Evolutionary conservation across 2,113 vertebrate species (phyloP), one percentile per base, ranked within the genome.

Genomic region (Argyrosomus japonicus): DNA sequence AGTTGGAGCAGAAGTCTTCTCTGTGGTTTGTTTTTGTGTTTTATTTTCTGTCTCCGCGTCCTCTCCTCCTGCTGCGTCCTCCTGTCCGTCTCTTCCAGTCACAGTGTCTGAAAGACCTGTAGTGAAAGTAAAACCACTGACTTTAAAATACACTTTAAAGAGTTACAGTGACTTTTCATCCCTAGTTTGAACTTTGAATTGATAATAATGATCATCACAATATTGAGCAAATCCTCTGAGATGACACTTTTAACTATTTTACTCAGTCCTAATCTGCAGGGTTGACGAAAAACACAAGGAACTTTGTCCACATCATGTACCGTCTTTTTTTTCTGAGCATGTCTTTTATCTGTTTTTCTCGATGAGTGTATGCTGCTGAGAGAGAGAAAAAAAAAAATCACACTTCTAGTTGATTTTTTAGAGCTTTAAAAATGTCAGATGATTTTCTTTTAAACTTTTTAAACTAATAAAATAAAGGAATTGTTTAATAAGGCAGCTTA

Each of bases 1-100:
- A 25, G 93, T 85, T 2, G 88, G 67, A 14, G 81, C 54, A 21
- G 74, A 43, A 5, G 62, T 29, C 25, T 84, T 82, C 11, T 47
- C 79, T 7, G 77, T 56, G 32, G 36, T 84, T 62, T 84, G 47
- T 54, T 79, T 43, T 60, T 69, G 23, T 8, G 51, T 51, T 4
- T 78, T 6, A 2, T 71, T 21, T 17, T 50, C 82, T 63, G 40
- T 2, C 60, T 79, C 57, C 6, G 50, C 51, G 1, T 50, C 23
- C 25, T 72, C 71, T 17, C 2, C 64, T 67, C 36, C 78, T 63
- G 25, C 64, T 4, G 68, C 19, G 15, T 82, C 68, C 47, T 72
- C 51, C 6, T 25, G 15, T 62, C 60, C 54, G 12, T 48, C 54
- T 62, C 25, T 68, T 57, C 11, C 75, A 10, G 53, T 29, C 56